Evolutionary conservation across 2,888 invertebrate species (phyloP).

Genomic region (Campaea margaritaria): DNA sequence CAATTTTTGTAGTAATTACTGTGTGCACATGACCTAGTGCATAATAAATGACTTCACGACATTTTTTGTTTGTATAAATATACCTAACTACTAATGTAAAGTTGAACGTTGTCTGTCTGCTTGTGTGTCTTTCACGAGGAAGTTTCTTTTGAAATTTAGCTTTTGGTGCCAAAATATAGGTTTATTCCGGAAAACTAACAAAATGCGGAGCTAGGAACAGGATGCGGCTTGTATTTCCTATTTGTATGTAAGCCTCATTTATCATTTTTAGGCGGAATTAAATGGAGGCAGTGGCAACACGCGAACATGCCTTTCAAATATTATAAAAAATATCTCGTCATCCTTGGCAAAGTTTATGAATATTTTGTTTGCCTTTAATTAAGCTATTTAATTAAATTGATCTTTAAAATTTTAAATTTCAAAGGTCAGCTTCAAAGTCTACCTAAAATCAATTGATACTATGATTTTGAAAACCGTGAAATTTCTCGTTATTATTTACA

Average conservation of each 20-base stretch:
- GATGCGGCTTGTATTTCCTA: too few relatives aligned
- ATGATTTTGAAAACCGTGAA: neutral
- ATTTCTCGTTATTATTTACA: neutral
- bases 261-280: neutral
- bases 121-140: too few relatives aligned
- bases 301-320: conserved; percentile 3
- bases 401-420: conserved; percentile 2
- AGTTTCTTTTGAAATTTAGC: too few relatives aligned
- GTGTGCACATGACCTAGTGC: conserved; percentile 18
- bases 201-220: too few relatives aligned
- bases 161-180: too few relatives aligned
- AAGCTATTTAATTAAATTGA: conserved; percentile 19
- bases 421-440: conserved; percentile 12
- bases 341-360: conserved; percentile 22
- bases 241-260: too few relatives aligned
- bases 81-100: too few relatives aligned
- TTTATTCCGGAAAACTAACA: too few relatives aligned
- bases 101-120: too few relatives aligned
- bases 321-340: conserved; percentile 13
- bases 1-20: conserved; percentile 27
- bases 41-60: neutral
- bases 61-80: neutral
- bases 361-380: conserved; percentile 15
- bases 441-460: neutral
- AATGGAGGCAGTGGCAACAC: neutral